Base-by-base conservation (phyloP, 1,140 invertebrate species). In the Apis florea region DNA sequence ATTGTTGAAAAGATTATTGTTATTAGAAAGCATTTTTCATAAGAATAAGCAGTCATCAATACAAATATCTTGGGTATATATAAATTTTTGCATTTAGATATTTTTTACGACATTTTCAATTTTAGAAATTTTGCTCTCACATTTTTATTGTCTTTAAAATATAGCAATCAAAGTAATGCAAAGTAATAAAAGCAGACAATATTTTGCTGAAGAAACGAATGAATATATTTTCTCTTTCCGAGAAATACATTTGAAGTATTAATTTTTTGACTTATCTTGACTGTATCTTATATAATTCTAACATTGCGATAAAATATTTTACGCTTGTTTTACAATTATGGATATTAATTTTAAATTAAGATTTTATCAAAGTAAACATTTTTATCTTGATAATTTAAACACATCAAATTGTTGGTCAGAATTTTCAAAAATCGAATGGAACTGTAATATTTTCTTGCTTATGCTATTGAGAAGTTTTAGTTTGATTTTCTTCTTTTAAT, bases 121-220 rank as follows among this genome's bases (percentile, higher is more conserved):
- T 51, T 51, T 51, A 51, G 49, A 51, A 51, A 51, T 11, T 13
- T 13, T 51, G 4, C 49, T 51, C 49, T 51, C 49, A 51, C 1
- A 51, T 51, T 51, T 54, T 6, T 17, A 17, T 54, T 54, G 6
- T 54, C 15, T 54, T 54, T 15, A 31, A 73, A 73, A 31, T 73
- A 31, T 3, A 73, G 40, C 61, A 73, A 73, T 73, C 49, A n/a
- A n/a, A n/a, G n/a, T n/a, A n/a, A n/a, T 73, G n/a, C 71, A 73
- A 8, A 73, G 19, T n/a, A 73, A 19, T 61, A 49, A 73, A 73
- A 73, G 21, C 56, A 31, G 40, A 61, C 11, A 73, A 9, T 2
- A 73, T 13, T 73, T 73, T 73, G 12, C 24, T 10, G 17, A 71
- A 71, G 24, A 71, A 71, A 11, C 53, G 53, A 19, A 24, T 71